A percentile compares a stretch with the other conserved stretches of the same genome.
Conservation (phyloP, 2,113 vertebrate genomes). For the Sterrhoptilus dennistouni region DNA sequence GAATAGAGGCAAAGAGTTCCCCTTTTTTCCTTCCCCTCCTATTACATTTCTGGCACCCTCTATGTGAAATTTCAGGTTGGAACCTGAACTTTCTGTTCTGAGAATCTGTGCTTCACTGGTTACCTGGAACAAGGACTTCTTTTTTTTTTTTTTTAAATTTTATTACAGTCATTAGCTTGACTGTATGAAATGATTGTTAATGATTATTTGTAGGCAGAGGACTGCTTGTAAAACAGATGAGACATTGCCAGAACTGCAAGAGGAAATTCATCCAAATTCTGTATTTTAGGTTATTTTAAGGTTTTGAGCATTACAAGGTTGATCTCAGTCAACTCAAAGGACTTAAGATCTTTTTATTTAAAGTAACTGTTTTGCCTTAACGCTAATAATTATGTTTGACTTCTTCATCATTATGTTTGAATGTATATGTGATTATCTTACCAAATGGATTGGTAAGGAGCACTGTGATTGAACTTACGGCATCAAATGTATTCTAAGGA, state of each 20-base stretch:
- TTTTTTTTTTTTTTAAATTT: not conserved
- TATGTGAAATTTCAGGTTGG: conserved; percentile 23
- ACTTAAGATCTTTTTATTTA: not conserved
- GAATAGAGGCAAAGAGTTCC: conserved; percentile 30
- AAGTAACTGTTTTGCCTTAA: not conserved
- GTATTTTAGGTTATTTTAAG: conserved; percentile 32
- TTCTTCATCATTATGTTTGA: not conserved
- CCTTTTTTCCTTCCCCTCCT: not conserved
- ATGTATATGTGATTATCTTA: not conserved
- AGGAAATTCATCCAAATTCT: conserved; percentile 52
- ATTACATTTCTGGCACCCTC: conserved; percentile 25
- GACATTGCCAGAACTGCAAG: not conserved
- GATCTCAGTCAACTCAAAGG: not conserved
- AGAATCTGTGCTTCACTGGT: conserved; percentile 15
- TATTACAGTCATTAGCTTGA: conserved; percentile 59
- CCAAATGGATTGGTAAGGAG: not conserved
- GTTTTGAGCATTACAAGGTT: not conserved
- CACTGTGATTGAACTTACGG: not conserved
- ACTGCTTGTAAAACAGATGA: not conserved
- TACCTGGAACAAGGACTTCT: conserved; percentile 54
- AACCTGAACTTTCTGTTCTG: conserved; percentile 54
- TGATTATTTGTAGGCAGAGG: conserved; percentile 23
- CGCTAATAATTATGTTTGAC: not conserved
- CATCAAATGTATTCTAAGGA: not conserved
- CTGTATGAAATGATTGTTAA: conserved; percentile 60